Conservation (phyloP, 2,888 invertebrate genomes). For the Podabrus alpinus region DNA sequence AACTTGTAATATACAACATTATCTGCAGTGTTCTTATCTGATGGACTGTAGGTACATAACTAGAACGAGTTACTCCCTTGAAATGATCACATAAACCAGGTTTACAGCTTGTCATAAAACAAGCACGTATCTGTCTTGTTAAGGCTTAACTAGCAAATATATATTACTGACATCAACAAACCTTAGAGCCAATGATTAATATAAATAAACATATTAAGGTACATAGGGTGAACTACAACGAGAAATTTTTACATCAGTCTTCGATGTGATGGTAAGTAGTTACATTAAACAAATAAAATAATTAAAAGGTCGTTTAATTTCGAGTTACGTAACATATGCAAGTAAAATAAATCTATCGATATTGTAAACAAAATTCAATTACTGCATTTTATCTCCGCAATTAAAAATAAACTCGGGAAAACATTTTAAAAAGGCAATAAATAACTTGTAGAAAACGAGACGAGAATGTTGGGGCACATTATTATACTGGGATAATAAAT, state of each 20-base stretch:
- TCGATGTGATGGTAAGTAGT: background rate
- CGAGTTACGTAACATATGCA: background rate
- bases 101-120: constrained; percentile 23
- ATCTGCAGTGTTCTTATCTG: constrained; percentile 21
- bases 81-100: constrained; percentile 25
- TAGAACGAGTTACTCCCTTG: constrained; percentile 17
- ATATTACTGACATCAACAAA: constrained; percentile 22
- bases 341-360: background rate
- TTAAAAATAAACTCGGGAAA: background rate
- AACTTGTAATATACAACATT: constrained; percentile 22
- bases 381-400: background rate
- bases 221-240: background rate
- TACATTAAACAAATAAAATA: background rate
- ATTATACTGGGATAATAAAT: constrained; percentile 34
- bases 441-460: constrained; percentile 36
- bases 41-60: constrained; percentile 7
- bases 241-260: background rate
- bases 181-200: constrained; percentile 5
- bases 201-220: background rate
- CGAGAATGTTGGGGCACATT: constrained; percentile 39
- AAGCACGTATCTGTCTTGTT: constrained; percentile 26
- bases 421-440: constrained; percentile 33
- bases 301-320: background rate
- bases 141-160: constrained; percentile 21
- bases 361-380: background rate